phyloP scores from a whole-genome alignment of 2,797 vertebrate species.

The Enteromius thamalakanensis region DNA sequence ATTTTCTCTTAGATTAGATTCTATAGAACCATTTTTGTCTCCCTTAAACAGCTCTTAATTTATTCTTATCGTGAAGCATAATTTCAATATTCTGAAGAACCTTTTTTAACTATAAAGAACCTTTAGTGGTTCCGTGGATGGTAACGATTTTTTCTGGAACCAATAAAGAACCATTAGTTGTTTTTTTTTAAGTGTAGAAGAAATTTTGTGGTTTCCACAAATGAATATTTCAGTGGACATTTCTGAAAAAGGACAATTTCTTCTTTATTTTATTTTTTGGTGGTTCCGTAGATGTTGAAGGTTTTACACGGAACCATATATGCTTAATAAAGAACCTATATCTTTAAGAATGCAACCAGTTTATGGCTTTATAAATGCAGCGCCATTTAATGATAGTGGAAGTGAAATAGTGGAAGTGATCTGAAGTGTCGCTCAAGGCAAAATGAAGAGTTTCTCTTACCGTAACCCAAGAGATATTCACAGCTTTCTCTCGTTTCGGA shows the following conservation, averaged over 20 bases:
- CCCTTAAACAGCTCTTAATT: not conserved
- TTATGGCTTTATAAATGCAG: not conserved
- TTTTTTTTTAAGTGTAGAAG: not conserved
- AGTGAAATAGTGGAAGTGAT: not conserved
- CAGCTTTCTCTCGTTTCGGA: not conserved
- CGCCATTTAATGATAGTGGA: not conserved
- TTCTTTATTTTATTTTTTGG: not conserved
- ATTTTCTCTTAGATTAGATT: not conserved
- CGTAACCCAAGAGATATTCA: not conserved
- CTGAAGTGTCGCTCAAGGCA: not conserved
- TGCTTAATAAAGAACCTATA: not conserved
- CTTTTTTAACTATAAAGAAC: not conserved
- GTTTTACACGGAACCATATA: not conserved
- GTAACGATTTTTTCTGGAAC: not conserved
- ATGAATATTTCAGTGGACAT: not conserved
- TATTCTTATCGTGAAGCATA: not conserved
- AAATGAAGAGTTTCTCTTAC: constrained; percentile 31
- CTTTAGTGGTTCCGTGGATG: not conserved
- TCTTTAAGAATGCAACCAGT: not conserved
- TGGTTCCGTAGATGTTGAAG: not conserved
- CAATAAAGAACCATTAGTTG: not conserved
- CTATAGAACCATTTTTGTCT: not conserved
- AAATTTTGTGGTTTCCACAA: not conserved
- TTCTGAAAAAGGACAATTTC: not conserved
- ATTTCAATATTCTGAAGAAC: not conserved